Percentiles rank a stretch among this genome's conserved stretches.
Conservation (phyloP, 2,113 vertebrate species). For the Cairina moschata region DNA sequence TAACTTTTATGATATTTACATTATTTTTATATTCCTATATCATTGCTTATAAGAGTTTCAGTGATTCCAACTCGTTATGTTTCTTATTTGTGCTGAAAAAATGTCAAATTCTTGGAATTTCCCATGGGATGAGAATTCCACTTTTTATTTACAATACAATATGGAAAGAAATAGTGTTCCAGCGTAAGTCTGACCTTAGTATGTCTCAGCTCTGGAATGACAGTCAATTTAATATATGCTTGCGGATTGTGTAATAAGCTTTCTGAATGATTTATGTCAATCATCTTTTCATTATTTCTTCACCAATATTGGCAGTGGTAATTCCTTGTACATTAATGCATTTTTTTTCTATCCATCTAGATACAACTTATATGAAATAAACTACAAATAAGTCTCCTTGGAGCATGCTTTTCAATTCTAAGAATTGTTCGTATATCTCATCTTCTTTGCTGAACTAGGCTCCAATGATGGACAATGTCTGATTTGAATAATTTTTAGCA, state of each 20-base stretch:
- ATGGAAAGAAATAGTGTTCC: conserved; percentile 19
- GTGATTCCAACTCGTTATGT: not conserved
- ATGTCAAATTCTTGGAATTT: conserved; percentile 57
- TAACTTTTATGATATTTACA: conserved; percentile 55
- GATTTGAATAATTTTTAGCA: not conserved
- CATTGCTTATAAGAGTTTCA: not conserved
- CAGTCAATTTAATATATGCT: not conserved
- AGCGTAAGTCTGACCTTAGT: conserved; percentile 39
- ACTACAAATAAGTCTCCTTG: not conserved
- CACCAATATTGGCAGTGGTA: not conserved
- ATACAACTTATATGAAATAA: not conserved
- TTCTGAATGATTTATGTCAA: conserved; percentile 44
- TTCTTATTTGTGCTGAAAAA: conserved; percentile 57
- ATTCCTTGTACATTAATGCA: not conserved
- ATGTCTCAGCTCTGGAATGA: not conserved
- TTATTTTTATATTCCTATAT: conserved; percentile 38
- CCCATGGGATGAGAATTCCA: not conserved
- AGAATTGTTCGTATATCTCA: not conserved
- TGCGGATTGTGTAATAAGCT: conserved; percentile 1
- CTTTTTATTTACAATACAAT: conserved; percentile 29
- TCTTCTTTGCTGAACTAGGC: not conserved
- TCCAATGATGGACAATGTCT: not conserved
- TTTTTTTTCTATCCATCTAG: not conserved
- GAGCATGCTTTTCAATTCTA: not conserved
- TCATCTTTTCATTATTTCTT: conserved; percentile 38